Evolutionary conservation across 2,888 invertebrate species (phyloP).

Genomic region (Xiphydria camelus): DNA sequence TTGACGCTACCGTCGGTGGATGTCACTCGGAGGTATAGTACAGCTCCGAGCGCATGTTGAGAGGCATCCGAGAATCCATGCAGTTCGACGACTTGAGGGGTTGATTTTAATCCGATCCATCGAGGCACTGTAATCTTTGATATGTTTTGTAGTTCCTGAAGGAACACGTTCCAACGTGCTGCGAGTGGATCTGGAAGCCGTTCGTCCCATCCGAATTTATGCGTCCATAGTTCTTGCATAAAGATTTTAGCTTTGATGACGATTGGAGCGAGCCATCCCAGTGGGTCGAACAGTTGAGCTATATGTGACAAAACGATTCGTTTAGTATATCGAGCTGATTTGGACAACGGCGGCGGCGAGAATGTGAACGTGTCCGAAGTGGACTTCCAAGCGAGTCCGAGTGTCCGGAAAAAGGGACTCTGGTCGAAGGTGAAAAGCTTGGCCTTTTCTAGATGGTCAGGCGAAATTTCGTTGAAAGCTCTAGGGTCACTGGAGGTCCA

Average conservation of each 20-base stretch:
- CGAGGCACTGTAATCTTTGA: slow-evolving; percentile 14
- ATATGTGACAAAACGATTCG: slow-evolving; percentile 7
- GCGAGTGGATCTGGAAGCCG: slow-evolving; percentile 6
- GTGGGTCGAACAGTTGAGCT: slow-evolving; percentile 18
- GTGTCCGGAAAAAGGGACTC: slow-evolving; percentile 9
- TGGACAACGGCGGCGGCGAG: neutral
- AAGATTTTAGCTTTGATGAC: slow-evolving; percentile 17
- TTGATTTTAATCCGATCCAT: slow-evolving; percentile 10
- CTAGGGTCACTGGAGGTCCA: neutral
- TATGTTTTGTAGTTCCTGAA: slow-evolving; percentile 2
- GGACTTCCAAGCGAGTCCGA: slow-evolving; percentile 16
- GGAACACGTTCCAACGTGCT: slow-evolving; percentile 9
- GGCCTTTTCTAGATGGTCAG: neutral
- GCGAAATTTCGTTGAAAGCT: slow-evolving; percentile 4
- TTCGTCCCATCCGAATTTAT: slow-evolving; percentile 13
- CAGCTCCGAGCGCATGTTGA: slow-evolving; percentile 13
- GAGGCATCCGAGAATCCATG: slow-evolving; percentile 23
- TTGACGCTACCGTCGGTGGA: slow-evolving; percentile 5
- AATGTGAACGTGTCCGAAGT: slow-evolving; percentile 2
- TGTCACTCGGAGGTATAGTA: slow-evolving; percentile 18
- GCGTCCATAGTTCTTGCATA: slow-evolving; percentile 20
- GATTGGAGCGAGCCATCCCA: slow-evolving; percentile 16
- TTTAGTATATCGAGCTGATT: slow-evolving; percentile 4
- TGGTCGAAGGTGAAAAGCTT: neutral
- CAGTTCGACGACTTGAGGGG: slow-evolving; percentile 10